These are phyloP conservation scores for Microctenopoma stevenorrisi DNA, from an alignment of 2,797 vertebrate species.

Conservation along the genomic window DNA sequence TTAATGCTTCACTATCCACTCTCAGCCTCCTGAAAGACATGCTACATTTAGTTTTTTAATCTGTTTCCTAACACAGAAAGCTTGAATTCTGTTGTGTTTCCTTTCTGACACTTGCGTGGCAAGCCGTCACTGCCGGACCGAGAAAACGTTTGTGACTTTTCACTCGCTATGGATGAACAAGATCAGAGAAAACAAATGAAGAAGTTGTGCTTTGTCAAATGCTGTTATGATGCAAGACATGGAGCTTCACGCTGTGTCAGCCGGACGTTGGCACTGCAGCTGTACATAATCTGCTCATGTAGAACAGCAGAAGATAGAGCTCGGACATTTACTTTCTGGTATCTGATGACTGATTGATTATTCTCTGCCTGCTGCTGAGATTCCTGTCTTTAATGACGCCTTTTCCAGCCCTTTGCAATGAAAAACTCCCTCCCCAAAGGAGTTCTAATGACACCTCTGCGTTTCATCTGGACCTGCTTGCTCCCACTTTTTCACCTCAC, in stretches of 20 bases:
- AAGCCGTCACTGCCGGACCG: conserved; percentile 24
- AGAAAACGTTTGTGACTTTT: conserved; percentile 38
- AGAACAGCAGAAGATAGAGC: neutral
- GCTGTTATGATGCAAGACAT: conserved; percentile 12
- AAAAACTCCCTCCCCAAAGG: neutral
- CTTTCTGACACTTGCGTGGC: conserved; percentile 14
- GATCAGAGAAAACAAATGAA: conserved; percentile 50
- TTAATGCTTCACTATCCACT: neutral
- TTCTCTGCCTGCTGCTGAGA: neutral
- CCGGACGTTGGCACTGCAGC: conserved; percentile 17
- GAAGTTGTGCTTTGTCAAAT: conserved; percentile 5
- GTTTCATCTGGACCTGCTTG: conserved; percentile 24
- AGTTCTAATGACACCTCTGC: neutral
- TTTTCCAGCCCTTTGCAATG: neutral
- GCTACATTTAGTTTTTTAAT: neutral
- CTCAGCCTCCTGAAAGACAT: neutral
- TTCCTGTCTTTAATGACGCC: neutral
- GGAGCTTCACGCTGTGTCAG: conserved; percentile 14
- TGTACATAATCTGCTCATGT: conserved; percentile 7
- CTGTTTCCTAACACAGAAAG: conserved; percentile 6
- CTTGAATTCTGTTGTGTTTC: conserved; percentile 27
- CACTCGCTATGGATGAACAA: conserved; percentile 25
- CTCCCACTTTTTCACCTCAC: conserved; percentile 9
- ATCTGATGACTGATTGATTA: conserved; percentile 6
- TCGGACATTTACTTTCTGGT: neutral